A percentile compares a stretch with the other conserved stretches of the same genome.
phyloP scores from a whole-genome alignment of 2,797 vertebrate species.

The Melanotaenia pygmaea region DNA sequence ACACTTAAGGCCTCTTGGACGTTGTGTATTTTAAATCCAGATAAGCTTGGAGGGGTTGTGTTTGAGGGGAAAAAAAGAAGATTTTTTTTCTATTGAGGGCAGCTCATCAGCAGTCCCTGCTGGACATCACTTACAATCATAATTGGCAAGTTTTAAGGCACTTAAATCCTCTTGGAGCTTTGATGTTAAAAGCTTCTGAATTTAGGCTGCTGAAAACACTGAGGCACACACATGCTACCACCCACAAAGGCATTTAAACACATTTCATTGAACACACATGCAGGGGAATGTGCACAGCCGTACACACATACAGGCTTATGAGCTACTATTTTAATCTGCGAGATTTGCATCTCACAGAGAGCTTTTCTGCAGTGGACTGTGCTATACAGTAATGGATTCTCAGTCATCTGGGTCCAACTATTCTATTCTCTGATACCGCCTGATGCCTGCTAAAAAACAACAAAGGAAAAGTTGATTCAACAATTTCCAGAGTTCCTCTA shows the following conservation, averaged over 20 bases:
- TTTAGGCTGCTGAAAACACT: conserved; percentile 57
- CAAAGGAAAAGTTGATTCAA: conserved; percentile 74
- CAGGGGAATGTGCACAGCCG: background rate
- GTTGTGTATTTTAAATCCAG: conserved; percentile 28
- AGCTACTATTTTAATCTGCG: conserved; percentile 66
- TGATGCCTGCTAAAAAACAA: conserved; percentile 60
- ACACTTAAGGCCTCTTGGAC: conserved; percentile 16
- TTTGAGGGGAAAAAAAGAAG: conserved; percentile 1
- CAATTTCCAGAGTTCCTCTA: conserved; percentile 59
- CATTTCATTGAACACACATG: conserved; percentile 32
- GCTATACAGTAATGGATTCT: conserved; percentile 64
- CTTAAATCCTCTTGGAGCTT: conserved; percentile 63
- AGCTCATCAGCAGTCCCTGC: conserved; percentile 62
- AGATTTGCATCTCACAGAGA: conserved; percentile 69
- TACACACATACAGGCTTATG: conserved; percentile 35
- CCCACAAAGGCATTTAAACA: conserved; percentile 53
- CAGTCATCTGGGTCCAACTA: conserved; percentile 61
- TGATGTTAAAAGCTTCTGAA: conserved; percentile 69
- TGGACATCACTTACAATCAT: conserved; percentile 68
- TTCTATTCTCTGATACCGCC: conserved; percentile 67
- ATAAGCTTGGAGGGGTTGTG: conserved; percentile 13
- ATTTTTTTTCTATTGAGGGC: conserved; percentile 21
- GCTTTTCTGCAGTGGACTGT: conserved; percentile 63
- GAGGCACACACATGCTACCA: conserved; percentile 43
- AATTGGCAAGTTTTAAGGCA: conserved; percentile 58